Conservation (phyloP, 2,888 invertebrate species). For the Drosophila kanekoi region DNA sequence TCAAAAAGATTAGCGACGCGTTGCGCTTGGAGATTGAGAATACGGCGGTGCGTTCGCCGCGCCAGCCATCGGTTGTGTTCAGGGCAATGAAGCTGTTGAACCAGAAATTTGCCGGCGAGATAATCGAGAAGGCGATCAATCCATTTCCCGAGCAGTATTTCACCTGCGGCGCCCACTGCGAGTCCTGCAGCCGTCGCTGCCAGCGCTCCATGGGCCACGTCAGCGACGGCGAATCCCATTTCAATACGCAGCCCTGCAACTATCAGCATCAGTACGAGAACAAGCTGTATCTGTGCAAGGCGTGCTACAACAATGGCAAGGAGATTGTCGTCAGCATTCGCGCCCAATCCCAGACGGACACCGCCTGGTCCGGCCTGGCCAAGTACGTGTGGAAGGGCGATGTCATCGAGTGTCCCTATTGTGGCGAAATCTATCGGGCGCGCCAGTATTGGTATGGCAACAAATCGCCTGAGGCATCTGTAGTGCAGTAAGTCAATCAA, state of each 20-base stretch:
- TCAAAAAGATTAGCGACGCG: constrained; percentile 86
- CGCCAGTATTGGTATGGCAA: constrained; percentile 94
- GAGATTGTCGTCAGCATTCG: constrained; percentile 82
- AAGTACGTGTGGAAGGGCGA: constrained; percentile 93
- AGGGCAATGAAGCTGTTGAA: constrained; percentile 90
- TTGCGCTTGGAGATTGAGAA: constrained; percentile 89
- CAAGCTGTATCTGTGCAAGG: constrained; percentile 88
- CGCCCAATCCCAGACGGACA: constrained; percentile 81
- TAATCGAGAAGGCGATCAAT: constrained; percentile 87
- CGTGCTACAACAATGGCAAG: constrained; percentile 87
- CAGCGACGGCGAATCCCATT: constrained; percentile 87
- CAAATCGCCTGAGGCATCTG: constrained; percentile 89
- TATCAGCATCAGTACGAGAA: constrained; percentile 92
- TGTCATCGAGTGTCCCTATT: constrained; percentile 91
- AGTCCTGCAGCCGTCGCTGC: constrained; percentile 89
- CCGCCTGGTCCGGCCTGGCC: constrained; percentile 89
- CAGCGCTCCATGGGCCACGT: constrained; percentile 89
- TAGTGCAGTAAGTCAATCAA: constrained; percentile 85
- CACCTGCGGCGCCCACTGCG: constrained; percentile 90
- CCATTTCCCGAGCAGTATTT: constrained; percentile 93
- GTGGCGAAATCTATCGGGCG: constrained; percentile 87
- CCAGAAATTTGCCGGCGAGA: constrained; percentile 90
- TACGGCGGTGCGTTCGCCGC: constrained; percentile 89
- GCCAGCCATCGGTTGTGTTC: constrained; percentile 89
- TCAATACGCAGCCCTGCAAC: constrained; percentile 84